Evolutionary conservation across 2,113 vertebrate genomes (phyloP).

Genomic region (Perca flavescens): DNA sequence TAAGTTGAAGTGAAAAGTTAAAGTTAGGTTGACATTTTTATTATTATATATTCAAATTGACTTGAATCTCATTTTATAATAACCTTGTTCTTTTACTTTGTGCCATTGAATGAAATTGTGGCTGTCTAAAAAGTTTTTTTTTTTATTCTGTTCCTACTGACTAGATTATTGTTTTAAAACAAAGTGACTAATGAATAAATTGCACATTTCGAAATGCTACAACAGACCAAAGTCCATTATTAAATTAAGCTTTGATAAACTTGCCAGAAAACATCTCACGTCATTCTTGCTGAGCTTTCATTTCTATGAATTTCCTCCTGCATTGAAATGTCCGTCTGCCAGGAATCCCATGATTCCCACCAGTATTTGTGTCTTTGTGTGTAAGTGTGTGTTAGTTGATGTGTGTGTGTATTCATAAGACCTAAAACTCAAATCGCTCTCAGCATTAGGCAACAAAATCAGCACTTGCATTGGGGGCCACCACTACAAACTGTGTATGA

Average conservation of each 20-base stretch:
- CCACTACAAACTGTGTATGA: constrained; percentile 83
- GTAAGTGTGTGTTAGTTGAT: constrained; percentile 18
- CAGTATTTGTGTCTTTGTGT: constrained; percentile 58
- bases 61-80: not conserved
- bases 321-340: constrained; percentile 36
- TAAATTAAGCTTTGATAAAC: constrained; percentile 21
- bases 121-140: not conserved
- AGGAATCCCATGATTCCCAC: constrained; percentile 56
- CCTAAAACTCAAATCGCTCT: constrained; percentile 56
- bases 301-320: constrained; percentile 40
- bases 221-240: not conserved
- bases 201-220: not conserved
- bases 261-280: constrained; percentile 19
- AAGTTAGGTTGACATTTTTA: not conserved
- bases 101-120: not conserved
- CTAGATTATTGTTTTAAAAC: not conserved
- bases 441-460: constrained; percentile 72
- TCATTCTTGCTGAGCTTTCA: constrained; percentile 34
- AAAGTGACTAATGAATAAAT: constrained; percentile 8
- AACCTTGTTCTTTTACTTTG: not conserved
- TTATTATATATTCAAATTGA: too few species aligned
- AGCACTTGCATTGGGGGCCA: constrained; percentile 75
- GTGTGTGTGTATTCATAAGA: constrained; percentile 65
- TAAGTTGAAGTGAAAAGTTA: not conserved
- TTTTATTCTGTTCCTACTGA: not conserved